These are phyloP conservation scores for Threskiornis aethiopicus DNA, from an alignment of 2,797 vertebrate species.

Conservation along the genomic window DNA sequence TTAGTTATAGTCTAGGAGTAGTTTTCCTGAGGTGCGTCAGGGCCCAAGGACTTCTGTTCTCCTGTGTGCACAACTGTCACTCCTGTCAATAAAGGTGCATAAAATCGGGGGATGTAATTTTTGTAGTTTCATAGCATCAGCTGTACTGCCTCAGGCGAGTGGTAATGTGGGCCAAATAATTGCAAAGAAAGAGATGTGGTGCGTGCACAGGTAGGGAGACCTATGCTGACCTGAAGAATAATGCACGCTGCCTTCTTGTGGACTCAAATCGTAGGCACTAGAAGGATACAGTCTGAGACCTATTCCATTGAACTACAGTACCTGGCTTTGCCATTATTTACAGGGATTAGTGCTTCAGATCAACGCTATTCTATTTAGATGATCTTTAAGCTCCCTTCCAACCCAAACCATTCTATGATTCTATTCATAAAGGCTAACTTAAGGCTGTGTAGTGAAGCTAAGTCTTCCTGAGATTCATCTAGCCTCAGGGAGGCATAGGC, in stretches of 20 bases:
- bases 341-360: not conserved
- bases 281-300: not conserved
- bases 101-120: not conserved
- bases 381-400: not conserved
- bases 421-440: not conserved
- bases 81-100: not conserved
- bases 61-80: not conserved
- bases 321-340: not conserved
- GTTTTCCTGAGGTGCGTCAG: not conserved
- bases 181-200: not conserved
- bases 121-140: not conserved
- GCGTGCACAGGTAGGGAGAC: not conserved
- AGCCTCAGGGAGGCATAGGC: not conserved
- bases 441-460: not conserved
- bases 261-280: not conserved
- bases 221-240: not conserved
- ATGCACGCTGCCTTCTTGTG: not conserved
- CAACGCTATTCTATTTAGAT: not conserved
- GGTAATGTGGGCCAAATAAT: not conserved
- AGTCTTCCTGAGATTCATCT: not conserved
- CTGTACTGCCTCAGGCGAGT: not conserved
- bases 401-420: not conserved
- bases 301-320: not conserved
- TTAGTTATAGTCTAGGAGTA: not conserved
- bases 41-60: not conserved